Evolutionary conservation across 2,113 vertebrate species (phyloP), one percentile per base, ranked within the genome.

Genomic region (Solea senegalensis): DNA sequence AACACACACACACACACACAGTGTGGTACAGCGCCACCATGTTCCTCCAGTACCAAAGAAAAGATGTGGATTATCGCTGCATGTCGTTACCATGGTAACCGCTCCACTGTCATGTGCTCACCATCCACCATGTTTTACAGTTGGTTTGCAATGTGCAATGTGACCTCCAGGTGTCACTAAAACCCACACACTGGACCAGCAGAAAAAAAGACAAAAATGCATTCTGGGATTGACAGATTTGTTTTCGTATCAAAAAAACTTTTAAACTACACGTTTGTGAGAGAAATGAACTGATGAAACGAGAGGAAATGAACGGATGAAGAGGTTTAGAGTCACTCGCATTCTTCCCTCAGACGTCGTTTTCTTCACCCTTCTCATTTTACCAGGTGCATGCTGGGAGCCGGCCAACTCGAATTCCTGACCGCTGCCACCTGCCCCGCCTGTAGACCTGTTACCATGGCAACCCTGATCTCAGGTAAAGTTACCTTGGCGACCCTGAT

Each of bases 401-500:
- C 26, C n/a, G 52, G 74, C 77, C 82, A 80, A 72, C 41, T 56
- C n/a, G 44, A 81, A 81, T 78, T 85, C 77, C 80, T 87, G 76
- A 8, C 59, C 2, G 16, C 44, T 12, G 60, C 56, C 5, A 58
- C n/a, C 62, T 60, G 48, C 26, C n/a, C 44, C 2, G 27, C 12
- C 34, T 1, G 50, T 43, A 3, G 10, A 85, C 76, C 69, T 74
- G 73, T 40, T 50, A 63, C 9, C 61, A 9, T 43, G 56, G 53
- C 7, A n/a, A 27, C 51, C 61, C 69, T 48, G 43, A 74, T 50
- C 67, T 44, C 67, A 21, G 21, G 21, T 21, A 21, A 21, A 1
- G 73, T 40, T 50, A 59, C 9, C 61, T 7, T 43, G 56, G 53
- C 7, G 26, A 27, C 51, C 61, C 69, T 48, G 43, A 74, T 50